A percentile compares a stretch with the other conserved stretches of the same genome.
Conservation (phyloP, 2,113 vertebrate species). For the Zosterops borbonicus region DNA sequence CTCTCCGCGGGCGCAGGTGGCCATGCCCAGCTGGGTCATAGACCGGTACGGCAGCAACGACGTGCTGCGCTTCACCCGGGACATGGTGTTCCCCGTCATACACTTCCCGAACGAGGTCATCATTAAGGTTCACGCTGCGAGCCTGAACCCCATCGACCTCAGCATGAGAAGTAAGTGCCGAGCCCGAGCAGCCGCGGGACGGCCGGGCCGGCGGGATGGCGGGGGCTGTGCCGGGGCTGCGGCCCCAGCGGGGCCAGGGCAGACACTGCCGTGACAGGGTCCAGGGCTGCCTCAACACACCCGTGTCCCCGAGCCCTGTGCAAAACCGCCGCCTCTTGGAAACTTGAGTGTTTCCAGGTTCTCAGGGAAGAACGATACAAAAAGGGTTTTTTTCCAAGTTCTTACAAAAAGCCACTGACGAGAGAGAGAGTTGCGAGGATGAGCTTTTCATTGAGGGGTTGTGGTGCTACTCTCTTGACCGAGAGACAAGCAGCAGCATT, state of each 20-base stretch:
- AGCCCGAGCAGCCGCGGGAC: neutral
- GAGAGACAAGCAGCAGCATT: neutral
- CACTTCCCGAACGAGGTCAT: conserved; percentile 92
- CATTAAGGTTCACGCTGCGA: conserved; percentile 88
- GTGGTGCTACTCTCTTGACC: neutral
- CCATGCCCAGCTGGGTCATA: conserved; percentile 95
- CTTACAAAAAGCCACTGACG: neutral
- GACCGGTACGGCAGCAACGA: conserved; percentile 89
- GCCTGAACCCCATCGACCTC: conserved; percentile 91
- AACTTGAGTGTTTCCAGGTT: fast-evolving
- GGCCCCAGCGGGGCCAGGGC: fast-evolving
- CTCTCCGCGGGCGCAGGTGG: conserved; percentile 11
- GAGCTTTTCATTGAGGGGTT: neutral
- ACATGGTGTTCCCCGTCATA: conserved; percentile 84
- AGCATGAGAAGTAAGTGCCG: conserved; percentile 92
- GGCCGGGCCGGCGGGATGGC: neutral
- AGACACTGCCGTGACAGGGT: fast-evolving
- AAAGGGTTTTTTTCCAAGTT: neutral
- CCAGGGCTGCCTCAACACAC: neutral
- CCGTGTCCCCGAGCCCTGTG: neutral
- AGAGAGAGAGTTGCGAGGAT: fast-evolving
- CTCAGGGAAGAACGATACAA: neutral
- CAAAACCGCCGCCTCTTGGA: neutral
- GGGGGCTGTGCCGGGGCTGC: neutral
- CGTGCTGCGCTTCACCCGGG: conserved; percentile 83